phyloP scores from a whole-genome alignment of 2,113 vertebrate genomes.

The Narcine bancroftii region DNA sequence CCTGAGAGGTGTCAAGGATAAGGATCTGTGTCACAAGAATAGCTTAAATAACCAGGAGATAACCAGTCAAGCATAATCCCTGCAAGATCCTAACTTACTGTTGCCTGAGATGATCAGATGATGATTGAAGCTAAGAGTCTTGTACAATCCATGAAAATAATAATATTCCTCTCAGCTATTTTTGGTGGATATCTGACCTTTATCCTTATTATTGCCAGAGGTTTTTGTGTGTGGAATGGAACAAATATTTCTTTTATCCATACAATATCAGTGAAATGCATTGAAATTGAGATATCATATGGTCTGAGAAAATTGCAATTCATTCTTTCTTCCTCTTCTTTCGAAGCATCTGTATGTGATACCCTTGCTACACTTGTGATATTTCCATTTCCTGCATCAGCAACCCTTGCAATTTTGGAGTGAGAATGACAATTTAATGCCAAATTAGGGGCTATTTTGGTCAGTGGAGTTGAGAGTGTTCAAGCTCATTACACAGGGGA shows the following conservation, averaged over 20 bases:
- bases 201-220: background rate
- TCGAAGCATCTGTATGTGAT: background rate
- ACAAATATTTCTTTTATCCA: background rate
- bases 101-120: background rate
- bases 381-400: constrained; percentile 11
- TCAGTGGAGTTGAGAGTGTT: constrained; percentile 11
- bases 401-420: background rate
- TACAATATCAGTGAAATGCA: background rate
- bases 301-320: background rate
- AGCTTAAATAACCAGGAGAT: background rate
- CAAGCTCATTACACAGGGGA: constrained; percentile 29
- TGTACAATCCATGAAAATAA: background rate
- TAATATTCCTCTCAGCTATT: background rate
- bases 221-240: background rate
- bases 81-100: background rate
- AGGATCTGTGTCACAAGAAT: background rate
- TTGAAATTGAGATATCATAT: background rate
- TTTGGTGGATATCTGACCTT: background rate
- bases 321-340: background rate
- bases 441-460: constrained; percentile 5
- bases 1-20: background rate
- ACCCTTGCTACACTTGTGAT: background rate
- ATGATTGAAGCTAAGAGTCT: background rate
- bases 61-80: background rate
- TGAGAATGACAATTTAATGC: constrained; percentile 25